Evolutionary conservation across 2,888 invertebrate genomes (phyloP), one percentile per base, ranked within the genome.

Genomic region (Ephialtes manifestator): DNA sequence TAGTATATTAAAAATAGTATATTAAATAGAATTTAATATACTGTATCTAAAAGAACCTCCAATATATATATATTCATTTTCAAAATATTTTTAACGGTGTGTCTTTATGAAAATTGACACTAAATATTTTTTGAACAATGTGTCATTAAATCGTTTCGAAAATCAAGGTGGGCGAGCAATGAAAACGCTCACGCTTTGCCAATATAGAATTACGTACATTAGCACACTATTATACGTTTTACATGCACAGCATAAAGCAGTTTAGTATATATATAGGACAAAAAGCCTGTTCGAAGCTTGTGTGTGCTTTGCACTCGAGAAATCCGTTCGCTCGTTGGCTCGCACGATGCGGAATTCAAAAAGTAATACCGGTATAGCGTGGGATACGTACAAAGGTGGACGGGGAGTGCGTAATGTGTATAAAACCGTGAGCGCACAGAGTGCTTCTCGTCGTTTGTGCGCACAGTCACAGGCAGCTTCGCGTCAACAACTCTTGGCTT

Each of bases 221-320:
- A 72, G n/a, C n/a, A n/a, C n/a, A 67, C 67, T 24, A 20, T 11
- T 58, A 43, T 4, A n/a, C 28, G 60, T 60, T 31, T 0, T 15
- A 31, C 43, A 24, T 55, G 24, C 28, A 39, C 24, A 71, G 58
- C 13, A 43, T 58, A 43, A 58, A 58, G 58, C 58, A 20, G n/a
- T 71, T 48, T 35, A 28, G 46, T 51, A 39, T 28, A 31, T 28
- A 31, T 31, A 7, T 43, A 58, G 68, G 48, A 68, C 77, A 77
- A 51, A 43, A 83, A 48, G 11, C 60, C 18, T 60, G 60, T 58
- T 28, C 11, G 68, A 70, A 63, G 55, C 35, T 74, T 63, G 53
- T 84, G 51, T 84, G 81, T 84, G 31, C 65, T 67, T 76, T 76
- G 80, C 81, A 81, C 84, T 84, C 84, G 76, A 81, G 71, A 72